Percentiles rank a stretch among this genome's conserved stretches.
Evolutionary conservation across 1,140 invertebrate genomes (phyloP).

Genomic region (Bradysia coprophila): DNA sequence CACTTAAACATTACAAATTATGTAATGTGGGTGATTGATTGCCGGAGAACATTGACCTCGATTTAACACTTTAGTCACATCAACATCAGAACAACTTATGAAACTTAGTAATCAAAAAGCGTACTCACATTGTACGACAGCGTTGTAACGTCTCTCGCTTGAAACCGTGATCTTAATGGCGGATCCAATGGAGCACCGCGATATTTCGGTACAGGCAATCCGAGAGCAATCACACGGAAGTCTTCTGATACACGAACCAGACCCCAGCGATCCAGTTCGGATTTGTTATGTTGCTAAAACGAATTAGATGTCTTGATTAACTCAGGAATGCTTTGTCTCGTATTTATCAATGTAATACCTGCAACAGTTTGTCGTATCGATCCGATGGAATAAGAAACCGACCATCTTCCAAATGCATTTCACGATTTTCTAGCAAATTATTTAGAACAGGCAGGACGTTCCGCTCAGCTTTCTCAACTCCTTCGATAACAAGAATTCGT

Average conservation of each 20-base stretch:
- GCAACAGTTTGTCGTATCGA: slow-evolving; percentile 77
- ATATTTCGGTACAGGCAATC: slow-evolving; percentile 74
- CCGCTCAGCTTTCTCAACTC: slow-evolving; percentile 92
- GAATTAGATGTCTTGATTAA: slow-evolving; percentile 1
- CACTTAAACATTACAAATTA: no score
- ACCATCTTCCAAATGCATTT: slow-evolving; percentile 97
- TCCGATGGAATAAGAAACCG: slow-evolving; percentile 73
- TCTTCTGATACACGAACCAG: slow-evolving; percentile 77
- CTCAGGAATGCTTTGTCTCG: no score
- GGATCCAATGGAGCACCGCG: slow-evolving; percentile 89
- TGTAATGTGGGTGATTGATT: no score
- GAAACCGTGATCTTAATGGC: slow-evolving; percentile 85
- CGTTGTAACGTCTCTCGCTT: slow-evolving; percentile 64
- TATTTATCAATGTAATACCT: slow-evolving; percentile 45
- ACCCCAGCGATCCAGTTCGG: slow-evolving; percentile 70
- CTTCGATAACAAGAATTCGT: slow-evolving; percentile 81
- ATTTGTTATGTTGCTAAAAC: slow-evolving; percentile 49
- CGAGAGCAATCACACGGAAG: slow-evolving; percentile 82
- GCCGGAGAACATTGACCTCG: no score
- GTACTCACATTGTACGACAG: slow-evolving; percentile 37
- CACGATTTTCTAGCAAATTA: slow-evolving; percentile 94
- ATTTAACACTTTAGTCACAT: no score
- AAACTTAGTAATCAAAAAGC: no score
- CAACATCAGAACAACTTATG: no score
- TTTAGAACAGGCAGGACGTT: slow-evolving; percentile 96